A percentile compares a stretch with the other conserved stretches of the same genome.
These are phyloP conservation scores for Lepidochitona cinerea DNA, from an alignment of 2,888 invertebrate genomes.

Conservation along the genomic window DNA sequence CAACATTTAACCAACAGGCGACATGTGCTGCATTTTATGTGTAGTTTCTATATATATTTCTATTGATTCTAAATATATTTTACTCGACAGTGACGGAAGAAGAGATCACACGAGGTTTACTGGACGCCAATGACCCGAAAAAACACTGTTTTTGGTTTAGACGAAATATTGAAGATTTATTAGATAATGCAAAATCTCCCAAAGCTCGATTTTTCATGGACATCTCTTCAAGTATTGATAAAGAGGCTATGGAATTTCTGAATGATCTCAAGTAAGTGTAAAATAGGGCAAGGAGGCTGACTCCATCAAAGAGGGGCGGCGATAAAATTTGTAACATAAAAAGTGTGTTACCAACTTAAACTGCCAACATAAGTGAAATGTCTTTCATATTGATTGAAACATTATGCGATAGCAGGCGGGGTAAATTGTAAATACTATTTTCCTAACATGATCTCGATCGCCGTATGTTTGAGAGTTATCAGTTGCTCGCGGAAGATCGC, in stretches of 20 bases:
- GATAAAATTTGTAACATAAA: too few relatives aligned
- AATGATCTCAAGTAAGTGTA: background rate
- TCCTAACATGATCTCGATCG: too few relatives aligned
- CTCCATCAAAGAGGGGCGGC: too few relatives aligned
- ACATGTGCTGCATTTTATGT: background rate
- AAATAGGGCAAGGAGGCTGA: too few relatives aligned
- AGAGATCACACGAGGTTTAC: slow-evolving; percentile 7
- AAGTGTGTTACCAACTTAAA: too few relatives aligned
- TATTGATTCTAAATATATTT: background rate
- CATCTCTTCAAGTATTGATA: background rate
- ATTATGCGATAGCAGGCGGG: too few relatives aligned
- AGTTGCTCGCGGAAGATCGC: too few relatives aligned
- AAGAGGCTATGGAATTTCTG: slow-evolving; percentile 1
- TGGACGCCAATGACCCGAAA: background rate
- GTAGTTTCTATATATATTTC: background rate
- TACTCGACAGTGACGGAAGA: slow-evolving; percentile 15
- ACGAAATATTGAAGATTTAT: background rate
- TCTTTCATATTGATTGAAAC: too few relatives aligned
- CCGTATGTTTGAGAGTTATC: too few relatives aligned
- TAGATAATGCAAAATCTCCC: background rate
- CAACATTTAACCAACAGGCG: too few relatives aligned
- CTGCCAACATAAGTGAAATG: too few relatives aligned
- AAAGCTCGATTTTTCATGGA: slow-evolving; percentile 7
- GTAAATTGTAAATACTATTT: too few relatives aligned
- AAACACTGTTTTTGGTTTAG: slow-evolving; percentile 12